phyloP scores from a whole-genome alignment of 2,888 invertebrate genomes.

The Tridacna crocea region DNA sequence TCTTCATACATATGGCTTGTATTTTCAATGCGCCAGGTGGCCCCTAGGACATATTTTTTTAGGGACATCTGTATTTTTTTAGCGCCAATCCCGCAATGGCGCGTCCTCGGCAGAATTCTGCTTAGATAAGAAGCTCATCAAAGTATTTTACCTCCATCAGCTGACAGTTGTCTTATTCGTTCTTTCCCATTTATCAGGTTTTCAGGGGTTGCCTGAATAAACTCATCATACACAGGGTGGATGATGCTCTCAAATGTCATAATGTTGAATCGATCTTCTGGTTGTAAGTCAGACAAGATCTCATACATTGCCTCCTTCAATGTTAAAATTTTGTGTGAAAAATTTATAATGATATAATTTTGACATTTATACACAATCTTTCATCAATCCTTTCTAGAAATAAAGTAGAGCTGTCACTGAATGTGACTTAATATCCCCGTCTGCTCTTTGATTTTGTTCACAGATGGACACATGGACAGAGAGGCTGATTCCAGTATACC shows the following conservation, averaged over 20 bases:
- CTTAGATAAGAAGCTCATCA: too few relatives aligned
- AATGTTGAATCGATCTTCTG: slow-evolving; percentile 68
- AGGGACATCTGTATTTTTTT: too few relatives aligned
- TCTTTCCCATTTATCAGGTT: slow-evolving; percentile 35
- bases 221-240: slow-evolving; percentile 37
- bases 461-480: too few relatives aligned
- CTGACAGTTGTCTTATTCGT: slow-evolving; percentile 23
- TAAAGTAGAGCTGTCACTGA: too few relatives aligned
- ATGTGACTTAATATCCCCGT: too few relatives aligned
- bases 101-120: too few relatives aligned
- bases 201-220: slow-evolving; percentile 31
- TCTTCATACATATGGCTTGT: too few relatives aligned
- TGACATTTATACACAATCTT: not conserved
- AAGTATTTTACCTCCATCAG: slow-evolving; percentile 42
- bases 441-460: too few relatives aligned
- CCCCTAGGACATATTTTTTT: too few relatives aligned
- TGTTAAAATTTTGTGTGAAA: not conserved
- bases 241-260: slow-evolving; percentile 47
- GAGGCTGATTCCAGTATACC: too few relatives aligned
- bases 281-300: slow-evolving; percentile 63
- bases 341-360: not conserved
- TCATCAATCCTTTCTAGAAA: not conserved
- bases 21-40: too few relatives aligned
- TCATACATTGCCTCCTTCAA: slow-evolving; percentile 73
- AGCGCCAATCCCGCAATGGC: too few relatives aligned